Evolutionary conservation across 2,797 vertebrate species (phyloP).

Genomic region (Micromesistius poutassou): DNA sequence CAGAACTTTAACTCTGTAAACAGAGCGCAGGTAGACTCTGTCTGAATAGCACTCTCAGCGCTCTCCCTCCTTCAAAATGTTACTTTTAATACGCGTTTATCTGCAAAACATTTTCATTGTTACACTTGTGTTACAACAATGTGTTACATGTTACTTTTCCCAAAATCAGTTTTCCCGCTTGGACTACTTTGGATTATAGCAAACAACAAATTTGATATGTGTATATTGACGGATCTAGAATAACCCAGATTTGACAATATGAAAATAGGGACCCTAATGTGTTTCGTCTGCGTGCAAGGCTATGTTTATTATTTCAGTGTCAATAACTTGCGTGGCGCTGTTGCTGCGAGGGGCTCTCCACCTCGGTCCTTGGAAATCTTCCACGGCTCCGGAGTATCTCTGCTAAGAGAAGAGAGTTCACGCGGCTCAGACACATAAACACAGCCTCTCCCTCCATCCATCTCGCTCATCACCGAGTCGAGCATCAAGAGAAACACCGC

Average conservation of each 20-base stretch:
- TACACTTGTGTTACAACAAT: too few species aligned
- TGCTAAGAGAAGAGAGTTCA: slow-evolving; percentile 23
- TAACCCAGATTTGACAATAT: too few species aligned
- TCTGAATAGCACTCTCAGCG: too few species aligned
- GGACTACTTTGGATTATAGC: too few species aligned
- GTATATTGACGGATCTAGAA: too few species aligned
- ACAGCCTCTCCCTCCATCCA: background rate
- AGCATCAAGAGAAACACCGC: slow-evolving; percentile 21
- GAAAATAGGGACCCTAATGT: too few species aligned
- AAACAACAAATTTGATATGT: too few species aligned
- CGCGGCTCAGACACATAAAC: background rate
- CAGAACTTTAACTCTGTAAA: background rate
- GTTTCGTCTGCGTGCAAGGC: background rate
- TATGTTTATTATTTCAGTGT: background rate
- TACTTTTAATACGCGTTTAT: too few species aligned
- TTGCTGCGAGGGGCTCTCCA: background rate
- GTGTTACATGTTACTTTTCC: too few species aligned
- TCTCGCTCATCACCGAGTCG: background rate
- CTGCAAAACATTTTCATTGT: too few species aligned
- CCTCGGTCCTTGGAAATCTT: slow-evolving; percentile 14
- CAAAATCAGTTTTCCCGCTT: too few species aligned
- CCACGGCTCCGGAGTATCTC: slow-evolving; percentile 10
- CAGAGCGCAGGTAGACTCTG: background rate
- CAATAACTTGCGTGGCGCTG: background rate
- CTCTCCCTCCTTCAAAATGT: too few species aligned